phyloP scores from a whole-genome alignment of 2,797 vertebrate genomes.

The Sebastes umbrosus region DNA sequence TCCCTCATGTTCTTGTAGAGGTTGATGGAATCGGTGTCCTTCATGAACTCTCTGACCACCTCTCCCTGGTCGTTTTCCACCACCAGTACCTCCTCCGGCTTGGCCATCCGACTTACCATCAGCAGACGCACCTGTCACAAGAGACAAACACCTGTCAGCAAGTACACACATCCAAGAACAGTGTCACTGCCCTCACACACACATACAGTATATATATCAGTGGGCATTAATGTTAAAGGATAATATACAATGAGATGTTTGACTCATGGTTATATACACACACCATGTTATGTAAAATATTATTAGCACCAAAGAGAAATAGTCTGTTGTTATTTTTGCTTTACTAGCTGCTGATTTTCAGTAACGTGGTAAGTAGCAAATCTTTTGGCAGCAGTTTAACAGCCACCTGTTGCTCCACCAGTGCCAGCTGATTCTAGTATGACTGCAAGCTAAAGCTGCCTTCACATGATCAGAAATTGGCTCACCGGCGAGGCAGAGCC shows the following conservation, averaged over 20 bases:
- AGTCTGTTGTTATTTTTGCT: conserved; percentile 1
- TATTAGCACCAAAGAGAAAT: background rate
- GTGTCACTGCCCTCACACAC: background rate
- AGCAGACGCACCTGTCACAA: conserved; percentile 89
- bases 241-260: background rate
- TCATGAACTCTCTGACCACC: conserved; percentile 98
- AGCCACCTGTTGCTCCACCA: conserved; percentile 46
- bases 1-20: conserved; percentile 99
- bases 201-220: background rate
- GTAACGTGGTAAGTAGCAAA: conserved; percentile 12
- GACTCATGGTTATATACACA: background rate
- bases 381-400: conserved; percentile 37
- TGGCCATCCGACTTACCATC: conserved; percentile 99
- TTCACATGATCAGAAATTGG: background rate
- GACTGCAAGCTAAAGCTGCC: conserved; percentile 2
- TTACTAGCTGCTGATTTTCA: conserved; percentile 32
- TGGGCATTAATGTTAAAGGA: background rate
- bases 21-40: conserved; percentile 99
- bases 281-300: background rate
- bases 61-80: conserved; percentile 99
- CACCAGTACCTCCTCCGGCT: conserved; percentile 97
- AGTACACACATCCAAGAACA: background rate
- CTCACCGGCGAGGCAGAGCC: background rate
- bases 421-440: conserved; percentile 55
- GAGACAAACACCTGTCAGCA: conserved; percentile 44